Base-by-base conservation (phyloP, 2,113 vertebrate species). In the Myotis lucifugus region DNA sequence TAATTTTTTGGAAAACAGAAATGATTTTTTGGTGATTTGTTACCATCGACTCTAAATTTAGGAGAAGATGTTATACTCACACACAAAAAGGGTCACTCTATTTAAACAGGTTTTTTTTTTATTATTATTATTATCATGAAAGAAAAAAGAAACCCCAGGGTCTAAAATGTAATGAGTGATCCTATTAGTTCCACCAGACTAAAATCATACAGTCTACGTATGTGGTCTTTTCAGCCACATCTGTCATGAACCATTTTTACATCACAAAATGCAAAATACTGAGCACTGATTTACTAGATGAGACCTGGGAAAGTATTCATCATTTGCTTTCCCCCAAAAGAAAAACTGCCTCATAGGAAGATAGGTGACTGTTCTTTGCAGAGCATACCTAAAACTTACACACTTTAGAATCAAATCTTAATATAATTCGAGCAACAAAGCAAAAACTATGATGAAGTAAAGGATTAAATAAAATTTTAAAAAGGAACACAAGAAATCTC, bases 181-280 rank as follows among this genome's bases (percentile, higher is more conserved):
- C 98, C 99, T 99, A 99, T 99, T 99, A 99, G 98, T 99, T 99
- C 98, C 98, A 99, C 98, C 98, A 98, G 98, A 99, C 98, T 99
- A 98, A 99, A 99, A 99, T 98, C 98, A 99, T 98, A 99, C 98
- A 98, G 96, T 98, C 99, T 97, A 99, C 97, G 98, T 99, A 99
- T 99, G 99, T 99, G 99, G 98, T 99, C 98, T 98, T 98, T 98
- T 97, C 98, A 98, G 97, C 97, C 98, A 99, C 99, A 99, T 99
- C 99, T 99, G 99, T 98, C 98, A 98, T 97, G 93, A 97, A 97
- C 98, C 97, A 98, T 98, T 98, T 97, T 97, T 96, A 97, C 96
- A 98, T 86, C 98, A 98, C 79, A 97, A 96, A 98, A 97, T 95
- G 97, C 97, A 97, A 98, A 98, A 96, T 96, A 97, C 97, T 93